Evolutionary conservation across 2,888 invertebrate genomes (phyloP), one percentile per base, ranked within the genome.

Genomic region (Octonoba sinensis): DNA sequence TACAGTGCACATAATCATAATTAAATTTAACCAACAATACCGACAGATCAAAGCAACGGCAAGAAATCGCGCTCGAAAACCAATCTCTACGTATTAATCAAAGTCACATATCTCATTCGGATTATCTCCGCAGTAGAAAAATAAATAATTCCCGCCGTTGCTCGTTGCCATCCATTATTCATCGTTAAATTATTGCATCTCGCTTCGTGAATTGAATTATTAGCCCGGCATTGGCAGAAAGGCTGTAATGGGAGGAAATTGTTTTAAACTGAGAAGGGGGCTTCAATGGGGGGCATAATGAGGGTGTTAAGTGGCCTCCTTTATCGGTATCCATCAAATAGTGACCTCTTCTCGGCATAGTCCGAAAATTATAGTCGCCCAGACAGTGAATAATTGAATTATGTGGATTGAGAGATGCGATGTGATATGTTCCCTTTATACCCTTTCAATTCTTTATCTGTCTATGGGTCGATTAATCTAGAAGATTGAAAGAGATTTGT

Each of bases 121-220:
- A 79, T 79, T 79, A 79, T 69, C 79, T 72, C 56, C 71, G 66
- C 62, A 67, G 79, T 62, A 49, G 54, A 54, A 69, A 60, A 73
- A 79, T 79, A 79, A 79, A 73, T 79, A 73, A 79, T 79, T 73
- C 73, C 46, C 73, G 27, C 22, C 54, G 57, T 36, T 51, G 16
- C 54, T 72, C 62, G 16, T 18, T 36, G 22, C 12, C n/a, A 79
- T 79, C 79, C 79, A 79, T 79, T 79, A 79, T 79, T 79, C 79
- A 79, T 79, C 79, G 79, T 73, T 79, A 79, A 79, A 73, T 79
- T 79, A 79, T 79, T 79, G 73, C 60, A 69, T 36, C 36, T 36
- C 65, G 79, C 62, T 67, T 57, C 62, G n/a, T 47, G 73, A 73
- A 79, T 79, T 79, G 79, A 79, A 79, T 79, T 79, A 79, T 79